These are phyloP conservation scores for Brachyalestes nurse DNA, from an alignment of 2,797 vertebrate genomes.

Conservation along the genomic window DNA sequence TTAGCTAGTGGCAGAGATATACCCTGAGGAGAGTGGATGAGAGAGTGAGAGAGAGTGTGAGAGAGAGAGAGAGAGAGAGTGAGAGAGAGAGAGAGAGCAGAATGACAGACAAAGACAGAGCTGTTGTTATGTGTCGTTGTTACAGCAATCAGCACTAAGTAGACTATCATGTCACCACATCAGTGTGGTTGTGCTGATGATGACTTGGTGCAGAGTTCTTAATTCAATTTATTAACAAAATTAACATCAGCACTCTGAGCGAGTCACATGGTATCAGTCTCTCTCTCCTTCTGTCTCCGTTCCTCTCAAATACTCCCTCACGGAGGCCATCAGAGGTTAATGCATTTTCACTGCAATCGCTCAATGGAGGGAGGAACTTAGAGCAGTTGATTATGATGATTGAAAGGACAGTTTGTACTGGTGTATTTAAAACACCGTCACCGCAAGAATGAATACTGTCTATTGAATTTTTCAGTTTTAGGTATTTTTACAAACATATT, in stretches of 20 bases:
- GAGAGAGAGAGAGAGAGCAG: constrained; percentile 10
- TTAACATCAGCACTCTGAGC: constrained; percentile 86
- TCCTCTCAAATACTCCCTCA: constrained; percentile 26
- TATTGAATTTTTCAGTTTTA: constrained; percentile 20
- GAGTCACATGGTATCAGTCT: constrained; percentile 66
- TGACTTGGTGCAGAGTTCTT: constrained; percentile 76
- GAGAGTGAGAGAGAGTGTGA: background rate
- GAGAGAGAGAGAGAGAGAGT: constrained; percentile 22
- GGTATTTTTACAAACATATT: too few relatives aligned
- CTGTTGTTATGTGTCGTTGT: constrained; percentile 59
- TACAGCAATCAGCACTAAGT: constrained; percentile 71
- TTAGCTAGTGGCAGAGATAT: constrained; percentile 9
- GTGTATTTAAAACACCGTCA: constrained; percentile 51
- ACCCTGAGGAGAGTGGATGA: constrained; percentile 22
- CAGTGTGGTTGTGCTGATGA: constrained; percentile 64
- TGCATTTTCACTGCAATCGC: constrained; percentile 87
- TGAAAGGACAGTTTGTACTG: constrained; percentile 62
- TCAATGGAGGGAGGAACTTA: constrained; percentile 61
- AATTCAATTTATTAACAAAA: constrained; percentile 91
- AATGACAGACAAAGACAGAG: constrained; percentile 38
- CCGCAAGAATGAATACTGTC: background rate
- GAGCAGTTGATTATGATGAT: constrained; percentile 66
- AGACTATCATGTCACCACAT: constrained; percentile 79
- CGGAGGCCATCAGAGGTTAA: constrained; percentile 86
- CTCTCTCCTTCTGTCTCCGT: background rate